Evolutionary conservation across 2,888 invertebrate species (phyloP).

Genomic region (Zaprionus lineosus): DNA sequence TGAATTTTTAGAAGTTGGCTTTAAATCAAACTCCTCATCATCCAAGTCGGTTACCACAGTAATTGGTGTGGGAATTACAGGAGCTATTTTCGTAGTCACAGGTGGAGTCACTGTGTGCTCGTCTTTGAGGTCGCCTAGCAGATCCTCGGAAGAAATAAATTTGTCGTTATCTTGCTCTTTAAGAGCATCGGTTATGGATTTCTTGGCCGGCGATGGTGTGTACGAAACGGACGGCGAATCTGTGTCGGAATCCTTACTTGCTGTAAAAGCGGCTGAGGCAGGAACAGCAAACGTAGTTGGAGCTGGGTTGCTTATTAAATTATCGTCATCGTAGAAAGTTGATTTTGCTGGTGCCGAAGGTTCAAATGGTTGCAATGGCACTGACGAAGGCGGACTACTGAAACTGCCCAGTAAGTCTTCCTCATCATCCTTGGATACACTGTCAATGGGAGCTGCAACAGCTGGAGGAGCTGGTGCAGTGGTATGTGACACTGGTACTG

Average conservation of each 20-base stretch:
- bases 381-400: constrained; percentile 36
- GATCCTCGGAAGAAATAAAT: constrained; percentile 82
- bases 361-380: constrained; percentile 58
- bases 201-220: constrained; percentile 81
- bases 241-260: constrained; percentile 79
- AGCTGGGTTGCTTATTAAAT: constrained; percentile 43
- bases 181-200: constrained; percentile 78
- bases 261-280: constrained; percentile 18
- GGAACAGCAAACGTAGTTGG: constrained; percentile 13
- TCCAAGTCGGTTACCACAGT: constrained; percentile 75
- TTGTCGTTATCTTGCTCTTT: constrained; percentile 82
- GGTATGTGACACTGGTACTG: too few relatives aligned
- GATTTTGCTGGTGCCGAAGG: constrained; percentile 49
- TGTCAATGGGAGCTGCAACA: not conserved
- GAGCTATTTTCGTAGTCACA: constrained; percentile 8
- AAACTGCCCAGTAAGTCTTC: constrained; percentile 63
- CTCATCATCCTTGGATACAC: constrained; percentile 25
- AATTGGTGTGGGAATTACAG: not conserved
- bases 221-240: constrained; percentile 81
- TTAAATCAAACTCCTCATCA: constrained; percentile 64
- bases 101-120: constrained; percentile 70
- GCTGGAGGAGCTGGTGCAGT: not conserved
- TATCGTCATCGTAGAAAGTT: constrained; percentile 49
- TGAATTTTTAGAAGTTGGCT: constrained; percentile 38
- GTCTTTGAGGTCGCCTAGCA: constrained; percentile 81